These are phyloP conservation scores for Papilio dardanus DNA, from an alignment of 1,140 invertebrate species.

Conservation along the genomic window DNA sequence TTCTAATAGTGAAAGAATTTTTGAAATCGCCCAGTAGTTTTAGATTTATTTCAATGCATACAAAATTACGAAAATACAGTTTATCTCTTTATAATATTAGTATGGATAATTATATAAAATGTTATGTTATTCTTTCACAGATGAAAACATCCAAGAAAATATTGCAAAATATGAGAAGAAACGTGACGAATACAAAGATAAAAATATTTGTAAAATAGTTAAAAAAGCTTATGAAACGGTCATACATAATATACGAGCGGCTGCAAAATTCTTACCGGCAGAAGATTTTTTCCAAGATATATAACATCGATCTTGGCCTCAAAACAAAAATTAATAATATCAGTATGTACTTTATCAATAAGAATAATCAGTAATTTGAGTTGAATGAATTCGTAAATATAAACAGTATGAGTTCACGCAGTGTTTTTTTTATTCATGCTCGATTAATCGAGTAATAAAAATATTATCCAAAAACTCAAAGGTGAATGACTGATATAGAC, in stretches of 20 bases:
- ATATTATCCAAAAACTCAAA: not conserved
- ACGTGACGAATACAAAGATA: constrained; percentile 40
- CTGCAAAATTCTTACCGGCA: constrained; percentile 59
- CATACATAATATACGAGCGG: constrained; percentile 64
- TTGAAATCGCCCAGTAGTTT: too few relatives aligned
- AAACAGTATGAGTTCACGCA: not conserved
- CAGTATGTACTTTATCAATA: not conserved
- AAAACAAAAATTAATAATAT: not conserved
- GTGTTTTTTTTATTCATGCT: not conserved
- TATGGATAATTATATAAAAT: too few relatives aligned
- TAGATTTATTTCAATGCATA: too few relatives aligned
- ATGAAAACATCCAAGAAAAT: constrained; percentile 46
- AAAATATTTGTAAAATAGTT: constrained; percentile 54
- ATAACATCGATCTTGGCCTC: not conserved
- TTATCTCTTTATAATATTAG: too few relatives aligned
- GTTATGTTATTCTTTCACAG: constrained; percentile 48
- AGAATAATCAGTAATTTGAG: not conserved
- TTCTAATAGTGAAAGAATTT: too few relatives aligned
- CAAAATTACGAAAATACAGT: too few relatives aligned
- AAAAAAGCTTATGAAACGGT: constrained; percentile 57
- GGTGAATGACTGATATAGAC: too few relatives aligned
- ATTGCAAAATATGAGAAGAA: constrained; percentile 44
- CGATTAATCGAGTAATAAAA: not conserved
- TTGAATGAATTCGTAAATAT: not conserved
- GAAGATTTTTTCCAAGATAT: constrained; percentile 33